A percentile compares a stretch with the other conserved stretches of the same genome.
phyloP scores from a whole-genome alignment of 2,888 invertebrate species.

The Ditula angustiorana region DNA sequence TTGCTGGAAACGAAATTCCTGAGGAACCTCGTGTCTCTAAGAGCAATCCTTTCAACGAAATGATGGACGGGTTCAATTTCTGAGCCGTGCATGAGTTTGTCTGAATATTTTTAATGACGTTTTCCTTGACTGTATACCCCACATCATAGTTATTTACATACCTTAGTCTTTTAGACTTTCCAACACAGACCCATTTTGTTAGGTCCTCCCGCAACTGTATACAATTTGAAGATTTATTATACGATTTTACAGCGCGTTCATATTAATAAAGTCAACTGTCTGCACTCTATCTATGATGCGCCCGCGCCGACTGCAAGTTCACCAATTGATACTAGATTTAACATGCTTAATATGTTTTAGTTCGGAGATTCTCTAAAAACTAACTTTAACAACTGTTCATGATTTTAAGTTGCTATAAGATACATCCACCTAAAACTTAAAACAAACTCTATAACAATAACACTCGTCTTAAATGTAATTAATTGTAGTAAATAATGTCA shows the following conservation, averaged over 20 bases:
- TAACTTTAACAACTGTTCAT: constrained; percentile 8
- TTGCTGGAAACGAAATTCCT: too few relatives aligned
- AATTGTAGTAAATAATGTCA: constrained; percentile 13
- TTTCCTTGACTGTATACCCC: too few relatives aligned
- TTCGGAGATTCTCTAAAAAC: constrained; percentile 19
- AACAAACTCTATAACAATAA: constrained; percentile 1
- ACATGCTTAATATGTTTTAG: constrained; percentile 1
- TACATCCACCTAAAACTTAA: not conserved
- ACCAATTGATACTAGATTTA: not conserved
- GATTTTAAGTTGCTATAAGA: constrained; percentile 6
- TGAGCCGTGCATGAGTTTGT: too few relatives aligned
- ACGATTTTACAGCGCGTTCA: too few relatives aligned
- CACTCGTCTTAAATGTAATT: not conserved
- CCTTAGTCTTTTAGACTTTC: not conserved
- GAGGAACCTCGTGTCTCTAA: too few relatives aligned
- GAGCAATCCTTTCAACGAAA: too few relatives aligned
- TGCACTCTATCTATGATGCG: not conserved
- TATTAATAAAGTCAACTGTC: not conserved
- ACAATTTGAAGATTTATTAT: too few relatives aligned
- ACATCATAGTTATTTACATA: not conserved
- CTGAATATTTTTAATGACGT: too few relatives aligned
- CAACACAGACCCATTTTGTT: not conserved
- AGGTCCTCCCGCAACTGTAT: too few relatives aligned
- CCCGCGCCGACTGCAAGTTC: not conserved
- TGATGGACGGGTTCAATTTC: too few relatives aligned